Percentiles rank a stretch among this genome's conserved stretches.
phyloP scores from a whole-genome alignment of 2,797 vertebrate species.

The Crax fasciolata region DNA sequence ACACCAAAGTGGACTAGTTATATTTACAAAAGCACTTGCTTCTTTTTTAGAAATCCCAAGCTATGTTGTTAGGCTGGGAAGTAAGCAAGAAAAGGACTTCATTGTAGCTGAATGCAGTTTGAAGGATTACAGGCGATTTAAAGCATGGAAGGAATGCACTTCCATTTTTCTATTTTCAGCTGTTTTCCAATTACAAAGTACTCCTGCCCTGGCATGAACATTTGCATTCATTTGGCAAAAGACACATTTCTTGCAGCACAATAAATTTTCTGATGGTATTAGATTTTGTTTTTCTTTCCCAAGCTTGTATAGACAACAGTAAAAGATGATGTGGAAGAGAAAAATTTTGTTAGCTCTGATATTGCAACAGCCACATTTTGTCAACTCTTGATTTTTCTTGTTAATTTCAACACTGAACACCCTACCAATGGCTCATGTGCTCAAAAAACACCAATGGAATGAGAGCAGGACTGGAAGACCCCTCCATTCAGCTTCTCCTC shows the following conservation, averaged over 20 bases:
- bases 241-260: background rate
- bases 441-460: background rate
- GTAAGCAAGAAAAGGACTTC: conserved; percentile 24
- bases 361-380: background rate
- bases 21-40: background rate
- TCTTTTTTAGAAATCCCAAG: conserved; percentile 11
- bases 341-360: background rate
- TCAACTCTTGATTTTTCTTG: background rate
- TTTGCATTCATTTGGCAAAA: conserved; percentile 37
- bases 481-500: background rate
- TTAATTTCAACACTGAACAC: background rate
- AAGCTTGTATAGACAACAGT: conserved; percentile 15
- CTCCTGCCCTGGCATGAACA: conserved; percentile 46
- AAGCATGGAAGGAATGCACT: background rate
- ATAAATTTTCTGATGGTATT: background rate
- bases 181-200: conserved; percentile 44
- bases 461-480: background rate
- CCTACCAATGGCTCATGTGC: background rate
- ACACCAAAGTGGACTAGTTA: background rate
- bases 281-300: background rate
- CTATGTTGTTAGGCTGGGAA: conserved; percentile 4
- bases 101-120: conserved; percentile 18
- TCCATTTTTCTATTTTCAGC: conserved; percentile 18
- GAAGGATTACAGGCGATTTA: conserved; percentile 21
- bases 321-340: background rate